phyloP scores from a whole-genome alignment of 1,140 invertebrate genomes.

The Centruroides sculpturatus region DNA sequence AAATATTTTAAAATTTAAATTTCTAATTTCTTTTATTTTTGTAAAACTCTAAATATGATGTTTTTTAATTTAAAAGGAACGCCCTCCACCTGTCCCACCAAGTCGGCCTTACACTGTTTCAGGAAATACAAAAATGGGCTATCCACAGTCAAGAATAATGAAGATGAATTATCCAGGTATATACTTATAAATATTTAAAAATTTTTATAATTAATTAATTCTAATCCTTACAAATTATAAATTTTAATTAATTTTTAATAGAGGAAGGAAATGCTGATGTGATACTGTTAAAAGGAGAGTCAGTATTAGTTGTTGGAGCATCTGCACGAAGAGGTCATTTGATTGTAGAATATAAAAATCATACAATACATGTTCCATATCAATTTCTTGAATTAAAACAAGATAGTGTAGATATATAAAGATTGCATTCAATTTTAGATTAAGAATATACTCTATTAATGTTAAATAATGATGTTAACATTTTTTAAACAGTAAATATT shows the following conservation, averaged over 20 bases:
- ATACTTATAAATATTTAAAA: background rate
- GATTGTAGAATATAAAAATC: constrained; percentile 64
- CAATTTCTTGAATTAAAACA: constrained; percentile 64
- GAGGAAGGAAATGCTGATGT: constrained; percentile 43
- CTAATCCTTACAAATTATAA: too few species aligned
- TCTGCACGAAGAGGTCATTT: constrained; percentile 63
- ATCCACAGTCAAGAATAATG: constrained; percentile 81
- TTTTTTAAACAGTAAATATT: too few species aligned
- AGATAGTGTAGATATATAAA: too few species aligned
- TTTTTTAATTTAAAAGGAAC: constrained; percentile 41
- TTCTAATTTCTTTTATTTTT: background rate
- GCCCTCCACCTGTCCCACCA: constrained; percentile 75
- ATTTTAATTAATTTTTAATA: constrained; percentile 22
- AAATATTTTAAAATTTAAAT: too few species aligned
- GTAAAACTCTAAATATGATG: background rate
- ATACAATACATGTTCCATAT: constrained; percentile 67
- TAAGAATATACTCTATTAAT: too few species aligned
- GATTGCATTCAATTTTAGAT: too few species aligned
- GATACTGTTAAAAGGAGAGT: constrained; percentile 59
- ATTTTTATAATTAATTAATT: too few species aligned
- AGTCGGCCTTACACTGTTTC: constrained; percentile 76
- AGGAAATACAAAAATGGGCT: constrained; percentile 80
- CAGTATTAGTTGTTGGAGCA: constrained; percentile 63
- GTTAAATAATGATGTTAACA: too few species aligned
- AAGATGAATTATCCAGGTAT: constrained; percentile 65